These are phyloP conservation scores for Sarotherodon lohbergeri DNA, from an alignment of 2,113 vertebrate species.

Conservation along the genomic window DNA sequence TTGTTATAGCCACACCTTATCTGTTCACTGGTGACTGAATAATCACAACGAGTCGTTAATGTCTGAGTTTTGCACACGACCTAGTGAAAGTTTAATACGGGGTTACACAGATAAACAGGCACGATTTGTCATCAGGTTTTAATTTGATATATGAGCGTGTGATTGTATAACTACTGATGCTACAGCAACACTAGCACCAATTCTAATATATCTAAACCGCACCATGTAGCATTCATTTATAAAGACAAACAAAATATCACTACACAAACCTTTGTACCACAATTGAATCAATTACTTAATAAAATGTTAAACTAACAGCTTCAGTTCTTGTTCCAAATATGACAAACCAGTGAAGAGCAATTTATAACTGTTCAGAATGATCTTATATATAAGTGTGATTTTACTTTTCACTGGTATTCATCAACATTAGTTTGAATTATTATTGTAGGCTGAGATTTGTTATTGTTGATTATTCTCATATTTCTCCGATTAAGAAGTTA, in stretches of 20 bases:
- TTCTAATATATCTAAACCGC: not conserved
- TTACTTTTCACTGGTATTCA: not conserved
- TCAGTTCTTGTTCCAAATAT: not conserved
- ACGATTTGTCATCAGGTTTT: not conserved
- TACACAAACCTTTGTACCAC: not conserved
- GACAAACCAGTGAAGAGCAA: not conserved
- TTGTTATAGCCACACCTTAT: not conserved
- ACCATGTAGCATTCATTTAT: not conserved
- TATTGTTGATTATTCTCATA: not conserved
- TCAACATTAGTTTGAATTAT: not conserved
- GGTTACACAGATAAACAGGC: not conserved
- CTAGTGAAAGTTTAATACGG: not conserved
- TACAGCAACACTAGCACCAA: not conserved
- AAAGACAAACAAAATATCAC: not conserved
- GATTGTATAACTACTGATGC: not conserved
- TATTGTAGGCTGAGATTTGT: not conserved
- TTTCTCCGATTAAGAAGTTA: not conserved
- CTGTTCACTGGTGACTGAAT: not conserved
- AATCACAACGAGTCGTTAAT: not conserved
- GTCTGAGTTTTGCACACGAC: accelerated
- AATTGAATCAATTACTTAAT: not conserved
- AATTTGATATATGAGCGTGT: not conserved
- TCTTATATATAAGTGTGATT: not conserved
- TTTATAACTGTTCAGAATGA: not conserved
- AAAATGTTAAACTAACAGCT: not conserved